Evolutionary conservation across 2,888 invertebrate genomes (phyloP), one percentile per base, ranked within the genome.

Genomic region (Latheticus oryzae): DNA sequence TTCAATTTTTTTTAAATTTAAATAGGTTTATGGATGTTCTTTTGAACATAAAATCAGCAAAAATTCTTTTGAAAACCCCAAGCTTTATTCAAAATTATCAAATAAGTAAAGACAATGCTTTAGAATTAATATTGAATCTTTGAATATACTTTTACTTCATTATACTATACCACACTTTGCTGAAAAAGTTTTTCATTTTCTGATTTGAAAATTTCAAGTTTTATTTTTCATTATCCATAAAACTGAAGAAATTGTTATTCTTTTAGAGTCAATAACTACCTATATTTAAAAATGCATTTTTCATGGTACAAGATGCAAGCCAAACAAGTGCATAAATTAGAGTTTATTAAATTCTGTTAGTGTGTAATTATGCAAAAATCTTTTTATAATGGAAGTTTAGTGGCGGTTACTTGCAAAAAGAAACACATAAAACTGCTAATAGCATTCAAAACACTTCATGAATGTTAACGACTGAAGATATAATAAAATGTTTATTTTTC

Each of bases 401-500:
- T 37, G 9, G 50, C 28, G 37, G 50, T 35, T 35, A 11, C 23
- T 63, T 67, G 67, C 74, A 75, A 75, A 75, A 75, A 75, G 73
- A 71, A 70, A 73, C 70, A 72, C 72, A 68, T 73, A 73, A 68
- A 74, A 74, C 72, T 72, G 76, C 72, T 76, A 76, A 75, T 72
- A 71, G 74, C 69, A 72, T 73, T 67, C 72, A 73, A 74, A 72
- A 74, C 75, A 74, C 74, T 72, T 66, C 71, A 71, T 74, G 76
- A 74, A 75, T 76, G 74, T 74, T 75, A 75, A 76, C 72, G 15
- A 43, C 15, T 13, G 72, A 73, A 70, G 65, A 65, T 67, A 65
- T 64, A 64, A 64, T 70, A 69, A 68, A 70, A 71, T 71, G 71
- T 70, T 43, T 28, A 16, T 40, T 24, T 13, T 40, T 7, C n/a